Evolutionary conservation across 64 coral and sea anemone species (phyloP).

Genomic region (Porites lutea): DNA sequence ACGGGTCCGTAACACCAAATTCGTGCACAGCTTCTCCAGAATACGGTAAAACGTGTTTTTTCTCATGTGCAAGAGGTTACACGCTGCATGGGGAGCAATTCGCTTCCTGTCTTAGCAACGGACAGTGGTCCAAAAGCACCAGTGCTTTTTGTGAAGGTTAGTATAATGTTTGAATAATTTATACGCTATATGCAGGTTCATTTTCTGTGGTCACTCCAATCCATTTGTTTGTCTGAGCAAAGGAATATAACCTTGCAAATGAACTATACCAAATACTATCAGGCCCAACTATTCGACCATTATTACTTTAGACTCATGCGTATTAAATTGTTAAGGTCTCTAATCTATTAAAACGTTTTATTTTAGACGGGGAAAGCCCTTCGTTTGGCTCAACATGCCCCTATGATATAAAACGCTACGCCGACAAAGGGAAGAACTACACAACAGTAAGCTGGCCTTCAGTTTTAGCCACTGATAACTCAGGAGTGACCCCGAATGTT

Average conservation of each 20-base stretch:
- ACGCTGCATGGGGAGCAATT: constrained; percentile 18
- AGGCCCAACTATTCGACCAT: neutral
- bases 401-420: constrained; percentile 20
- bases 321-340: neutral
- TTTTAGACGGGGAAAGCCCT: constrained; percentile 61
- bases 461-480: constrained; percentile 74
- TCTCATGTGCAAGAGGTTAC: constrained; percentile 53
- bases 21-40: constrained; percentile 27
- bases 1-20: constrained; percentile 5
- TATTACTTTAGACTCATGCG: neutral
- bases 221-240: no score
- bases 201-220: no score
- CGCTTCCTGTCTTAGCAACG: constrained; percentile 24
- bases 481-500: constrained; percentile 13
- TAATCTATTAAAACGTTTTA: neutral
- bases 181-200: no score
- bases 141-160: constrained; percentile 49
- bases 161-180: neutral
- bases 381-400: constrained; percentile 70
- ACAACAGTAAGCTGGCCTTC: constrained; percentile 55
- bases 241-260: no score
- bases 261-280: no score
- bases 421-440: constrained; percentile 39
- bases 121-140: constrained; percentile 39
- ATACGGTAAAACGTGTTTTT: constrained; percentile 35